Conservation (phyloP, 2,888 invertebrate species). For the Dione juno region DNA sequence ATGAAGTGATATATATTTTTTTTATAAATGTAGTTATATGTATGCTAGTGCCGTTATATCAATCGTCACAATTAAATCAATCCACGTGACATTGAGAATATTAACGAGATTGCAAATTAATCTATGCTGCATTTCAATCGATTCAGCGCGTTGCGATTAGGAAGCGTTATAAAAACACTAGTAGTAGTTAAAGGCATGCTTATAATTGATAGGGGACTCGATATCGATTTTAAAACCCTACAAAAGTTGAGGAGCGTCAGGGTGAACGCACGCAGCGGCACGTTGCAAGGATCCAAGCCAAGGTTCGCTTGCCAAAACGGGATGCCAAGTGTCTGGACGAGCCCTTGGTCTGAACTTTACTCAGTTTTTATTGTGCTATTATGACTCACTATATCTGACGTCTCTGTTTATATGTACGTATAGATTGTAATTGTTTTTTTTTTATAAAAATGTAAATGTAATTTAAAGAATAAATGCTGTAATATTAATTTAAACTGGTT, state of each 20-base stretch:
- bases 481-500: conserved; percentile 9
- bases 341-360: conserved; percentile 35
- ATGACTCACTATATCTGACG: conserved; percentile 26
- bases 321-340: conserved; percentile 56
- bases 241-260: conserved; percentile 66
- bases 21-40: neutral
- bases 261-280: conserved; percentile 71
- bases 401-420: neutral
- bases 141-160: conserved; percentile 38
- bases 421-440: neutral
- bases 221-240: conserved; percentile 79
- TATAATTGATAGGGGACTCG: conserved; percentile 49
- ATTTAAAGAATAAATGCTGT: neutral
- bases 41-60: neutral
- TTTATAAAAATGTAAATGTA: neutral
- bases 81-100: conserved; percentile 40
- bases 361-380: conserved; percentile 41
- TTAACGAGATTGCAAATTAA: conserved; percentile 44
- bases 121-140: conserved; percentile 40
- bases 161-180: conserved; percentile 45
- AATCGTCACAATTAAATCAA: conserved; percentile 29
- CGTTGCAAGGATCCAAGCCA: conserved; percentile 57
- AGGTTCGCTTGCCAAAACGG: conserved; percentile 67
- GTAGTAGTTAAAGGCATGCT: conserved; percentile 28
- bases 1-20: neutral